Base-by-base conservation (phyloP, 2,888 invertebrate species). In the Rhyacophila evoluta region DNA sequence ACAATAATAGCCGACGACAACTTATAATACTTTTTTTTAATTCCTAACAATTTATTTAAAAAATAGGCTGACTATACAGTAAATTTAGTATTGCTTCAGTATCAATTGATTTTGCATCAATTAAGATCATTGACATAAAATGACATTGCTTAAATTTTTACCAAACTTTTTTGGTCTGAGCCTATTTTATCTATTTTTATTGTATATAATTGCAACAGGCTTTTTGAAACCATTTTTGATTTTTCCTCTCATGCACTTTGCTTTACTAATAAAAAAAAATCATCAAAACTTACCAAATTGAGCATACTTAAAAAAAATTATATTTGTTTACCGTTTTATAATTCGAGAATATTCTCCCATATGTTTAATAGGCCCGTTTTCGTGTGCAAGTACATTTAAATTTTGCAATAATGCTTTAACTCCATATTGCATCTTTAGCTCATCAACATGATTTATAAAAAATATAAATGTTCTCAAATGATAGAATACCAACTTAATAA, bases 381-480 rank as follows among this genome's bases (percentile, higher is more conserved):
- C n/a, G n/a, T n/a, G n/a, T n/a, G n/a, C n/a, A n/a, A n/a, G n/a
- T n/a, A n/a, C n/a, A n/a, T n/a, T n/a, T n/a, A n/a, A n/a, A n/a
- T n/a, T n/a, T n/a, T n/a, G n/a, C n/a, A n/a, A n/a, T n/a, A n/a
- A n/a, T n/a, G n/a, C n/a, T n/a, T n/a, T n/a, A n/a, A n/a, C n/a
- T n/a, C n/a, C n/a, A n/a, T n/a, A n/a, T n/a, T n/a, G n/a, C n/a
- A n/a, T n/a, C n/a, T n/a, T n/a, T n/a, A n/a, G n/a, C n/a, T n/a
- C n/a, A n/a, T n/a, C n/a, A n/a, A n/a, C n/a, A n/a, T n/a, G n/a
- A n/a, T n/a, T n/a, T n/a, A n/a, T n/a, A n/a, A n/a, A n/a, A n/a
- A 55, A 25, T 55, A 25, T 19, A 55, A 19, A 55, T 55, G 55
- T 55, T 55, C 55, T 55, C 55, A 55, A 55, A 55, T 55, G 55